Base-by-base conservation (phyloP, 2,113 vertebrate species). In the Saguinus midas region DNA sequence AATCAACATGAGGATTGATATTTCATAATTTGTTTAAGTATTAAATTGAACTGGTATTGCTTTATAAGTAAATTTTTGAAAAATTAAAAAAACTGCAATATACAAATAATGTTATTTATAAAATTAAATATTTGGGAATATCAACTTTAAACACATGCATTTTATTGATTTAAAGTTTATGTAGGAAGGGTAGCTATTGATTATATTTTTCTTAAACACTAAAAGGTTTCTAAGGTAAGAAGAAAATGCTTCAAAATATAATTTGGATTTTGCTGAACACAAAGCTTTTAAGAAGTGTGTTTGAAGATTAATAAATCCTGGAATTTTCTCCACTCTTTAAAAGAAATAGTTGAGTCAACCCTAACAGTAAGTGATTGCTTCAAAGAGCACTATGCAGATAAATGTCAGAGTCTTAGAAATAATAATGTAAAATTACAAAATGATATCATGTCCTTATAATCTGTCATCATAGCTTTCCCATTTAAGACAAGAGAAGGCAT, bases 291-390 rank as follows among this genome's bases (percentile, higher is more conserved):
- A 64, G 8, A 92, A 95, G 79, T n/a, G 29, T 40, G 3, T 61
- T 64, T 94, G 88, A 86, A 94, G 32, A 92, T 87, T 48, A 75
- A 94, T 81, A 23, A 90, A 91, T 88, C 6, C 85, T 95, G 35
- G 37, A 40, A 85, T 40, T 82, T 89, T 90, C 68, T 95, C 23
- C 17, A 29, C 23, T 57, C 7, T 10, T 75, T 50, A 57, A 58
- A 96, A 79, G 45, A 94, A 90, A 90, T 40, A 58, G 9, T 81
- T 93, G 97, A 97, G 48, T 96, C 75, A 66, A 17, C 86, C 70
- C 81, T 93, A 18, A 93, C 23, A 92, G 75, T 21, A 96, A 86
- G 32, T 25, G 87, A 82, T 80, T n/a, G 55, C 82, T 96, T 79
- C 55, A 66, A 95, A 64, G 35, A 66, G 23, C 1, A 68, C 50